Percentiles rank a stretch among this genome's conserved stretches.
phyloP scores from a whole-genome alignment of 1,140 invertebrate species.

The Tetramorium parvispinum region DNA sequence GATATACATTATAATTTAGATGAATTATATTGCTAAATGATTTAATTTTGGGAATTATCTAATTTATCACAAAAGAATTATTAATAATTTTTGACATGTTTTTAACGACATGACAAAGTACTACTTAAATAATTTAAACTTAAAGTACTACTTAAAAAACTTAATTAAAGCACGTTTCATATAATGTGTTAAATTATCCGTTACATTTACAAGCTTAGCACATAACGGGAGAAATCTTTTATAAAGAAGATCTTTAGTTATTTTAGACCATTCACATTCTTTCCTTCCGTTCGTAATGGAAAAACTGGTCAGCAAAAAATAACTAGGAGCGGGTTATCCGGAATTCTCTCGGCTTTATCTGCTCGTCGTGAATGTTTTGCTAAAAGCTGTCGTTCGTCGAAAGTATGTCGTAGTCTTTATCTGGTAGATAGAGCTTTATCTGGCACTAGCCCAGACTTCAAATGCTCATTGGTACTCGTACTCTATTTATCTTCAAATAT shows the following conservation, averaged over 20 bases:
- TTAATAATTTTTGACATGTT: neutral
- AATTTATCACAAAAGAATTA: neutral
- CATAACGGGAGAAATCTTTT: neutral
- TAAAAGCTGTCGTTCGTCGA: slow-evolving; percentile 12
- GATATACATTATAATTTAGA: neutral
- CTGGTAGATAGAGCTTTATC: neutral
- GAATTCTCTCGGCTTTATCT: slow-evolving; percentile 55
- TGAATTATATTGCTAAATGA: neutral
- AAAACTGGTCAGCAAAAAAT: slow-evolving; percentile 28
- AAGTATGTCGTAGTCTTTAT: slow-evolving; percentile 53
- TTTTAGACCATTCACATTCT: neutral
- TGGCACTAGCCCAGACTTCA: neutral
- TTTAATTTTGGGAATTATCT: neutral
- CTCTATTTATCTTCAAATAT: slow-evolving; percentile 55
- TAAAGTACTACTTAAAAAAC: neutral
- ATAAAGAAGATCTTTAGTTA: neutral
- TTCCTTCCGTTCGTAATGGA: neutral
- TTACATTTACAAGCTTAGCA: neutral
- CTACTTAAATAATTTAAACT: neutral
- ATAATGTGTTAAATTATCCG: neutral
- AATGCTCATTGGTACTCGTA: neutral
- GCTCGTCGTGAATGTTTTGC: slow-evolving; percentile 14
- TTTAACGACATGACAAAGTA: neutral
- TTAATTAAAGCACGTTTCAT: neutral
- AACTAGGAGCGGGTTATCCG: neutral